These are phyloP conservation scores for Melipona bicolor DNA, from an alignment of 2,888 invertebrate species.

Conservation along the genomic window DNA sequence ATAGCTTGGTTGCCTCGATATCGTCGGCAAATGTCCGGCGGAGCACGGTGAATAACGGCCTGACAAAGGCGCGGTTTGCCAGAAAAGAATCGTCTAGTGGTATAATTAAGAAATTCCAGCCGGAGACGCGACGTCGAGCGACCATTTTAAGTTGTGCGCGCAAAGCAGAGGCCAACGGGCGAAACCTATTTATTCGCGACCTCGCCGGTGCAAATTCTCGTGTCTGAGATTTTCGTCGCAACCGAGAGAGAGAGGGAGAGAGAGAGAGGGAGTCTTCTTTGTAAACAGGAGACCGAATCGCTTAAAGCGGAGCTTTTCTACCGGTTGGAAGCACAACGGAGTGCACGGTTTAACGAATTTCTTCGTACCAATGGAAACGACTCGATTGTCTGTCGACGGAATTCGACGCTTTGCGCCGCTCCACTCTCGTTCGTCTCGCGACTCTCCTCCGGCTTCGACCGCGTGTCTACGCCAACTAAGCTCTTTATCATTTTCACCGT, in stretches of 20 bases:
- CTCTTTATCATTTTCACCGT: not conserved
- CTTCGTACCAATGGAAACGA: not conserved
- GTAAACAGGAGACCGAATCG: slow-evolving; percentile 34
- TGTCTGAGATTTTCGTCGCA: slow-evolving; percentile 39
- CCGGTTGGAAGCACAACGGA: not conserved
- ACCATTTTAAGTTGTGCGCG: slow-evolving; percentile 30
- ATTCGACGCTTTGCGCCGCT: not conserved
- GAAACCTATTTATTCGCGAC: slow-evolving; percentile 38
- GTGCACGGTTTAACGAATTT: slow-evolving; percentile 16
- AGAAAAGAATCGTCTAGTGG: slow-evolving; percentile 63
- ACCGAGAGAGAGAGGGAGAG: not conserved
- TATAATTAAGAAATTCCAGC: slow-evolving; percentile 63
- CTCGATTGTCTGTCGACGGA: slow-evolving; percentile 11
- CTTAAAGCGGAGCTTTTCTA: slow-evolving; percentile 51
- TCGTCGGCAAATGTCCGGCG: slow-evolving; percentile 45
- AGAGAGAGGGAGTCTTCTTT: slow-evolving; percentile 20
- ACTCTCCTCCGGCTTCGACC: not conserved
- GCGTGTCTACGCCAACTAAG: not conserved
- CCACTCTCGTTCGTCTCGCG: not conserved
- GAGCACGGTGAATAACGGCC: slow-evolving; percentile 44
- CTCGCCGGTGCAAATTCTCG: slow-evolving; percentile 55
- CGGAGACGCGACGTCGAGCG: slow-evolving; percentile 6
- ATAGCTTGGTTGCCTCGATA: slow-evolving; percentile 17
- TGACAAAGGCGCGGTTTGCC: not conserved
- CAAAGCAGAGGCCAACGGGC: not conserved